Conservation (phyloP, 2,113 vertebrate genomes). For the Typhlomys cinereus region DNA sequence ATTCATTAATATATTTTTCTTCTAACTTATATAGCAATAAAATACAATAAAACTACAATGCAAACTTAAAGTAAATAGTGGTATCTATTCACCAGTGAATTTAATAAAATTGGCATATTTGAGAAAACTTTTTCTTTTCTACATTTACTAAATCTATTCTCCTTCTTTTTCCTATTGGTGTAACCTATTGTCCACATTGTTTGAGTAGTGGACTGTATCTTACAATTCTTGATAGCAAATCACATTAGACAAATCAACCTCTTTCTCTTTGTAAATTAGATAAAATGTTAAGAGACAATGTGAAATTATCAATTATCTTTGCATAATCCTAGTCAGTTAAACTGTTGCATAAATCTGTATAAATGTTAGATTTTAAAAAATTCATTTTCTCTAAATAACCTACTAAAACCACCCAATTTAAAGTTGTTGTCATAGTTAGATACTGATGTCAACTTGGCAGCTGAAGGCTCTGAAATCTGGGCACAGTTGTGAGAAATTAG, state of each 20-base stretch:
- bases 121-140: background rate
- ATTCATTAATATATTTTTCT: background rate
- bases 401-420: background rate
- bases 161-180: background rate
- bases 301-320: background rate
- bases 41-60: background rate
- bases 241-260: background rate
- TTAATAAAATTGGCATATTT: background rate
- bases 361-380: conserved; percentile 5
- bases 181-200: background rate
- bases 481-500: too few relatives aligned
- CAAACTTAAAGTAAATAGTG: background rate
- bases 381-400: background rate
- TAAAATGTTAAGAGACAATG: conserved; percentile 3
- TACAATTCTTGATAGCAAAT: background rate
- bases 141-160: background rate
- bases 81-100: background rate
- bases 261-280: background rate
- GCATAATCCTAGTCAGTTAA: conserved; percentile 17
- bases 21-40: background rate
- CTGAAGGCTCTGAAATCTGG: too few relatives aligned
- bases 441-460: too few relatives aligned
- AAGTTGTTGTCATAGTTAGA: too few relatives aligned
- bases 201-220: background rate
- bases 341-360: background rate